phyloP scores from a whole-genome alignment of 2,797 vertebrate genomes.

The Echiichthys vipera region DNA sequence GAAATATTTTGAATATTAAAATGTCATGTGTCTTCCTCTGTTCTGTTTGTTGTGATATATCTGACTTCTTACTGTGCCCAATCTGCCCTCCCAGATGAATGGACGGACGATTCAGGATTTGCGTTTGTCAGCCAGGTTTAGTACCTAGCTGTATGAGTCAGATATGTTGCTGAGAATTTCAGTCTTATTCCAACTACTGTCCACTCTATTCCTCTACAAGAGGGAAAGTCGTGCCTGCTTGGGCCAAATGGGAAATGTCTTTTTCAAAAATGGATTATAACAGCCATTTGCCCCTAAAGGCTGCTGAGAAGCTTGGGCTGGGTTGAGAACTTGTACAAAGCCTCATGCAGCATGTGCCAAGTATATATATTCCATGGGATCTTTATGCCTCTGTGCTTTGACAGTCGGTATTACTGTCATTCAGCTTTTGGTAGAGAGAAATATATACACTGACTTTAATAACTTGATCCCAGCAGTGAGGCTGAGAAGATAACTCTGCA shows the following conservation, averaged over 20 bases:
- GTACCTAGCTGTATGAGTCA: constrained; percentile 55
- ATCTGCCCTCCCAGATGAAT: constrained; percentile 29
- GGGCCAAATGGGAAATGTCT: constrained; percentile 67
- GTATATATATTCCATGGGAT: constrained; percentile 73
- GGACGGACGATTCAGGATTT: constrained; percentile 27
- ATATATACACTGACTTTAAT: constrained; percentile 59
- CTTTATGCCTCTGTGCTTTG: constrained; percentile 66
- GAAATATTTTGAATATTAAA: constrained; percentile 7
- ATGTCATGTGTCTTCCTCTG: neutral
- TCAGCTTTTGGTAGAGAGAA: constrained; percentile 68
- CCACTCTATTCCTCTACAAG: constrained; percentile 55
- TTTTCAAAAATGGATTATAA: constrained; percentile 83
- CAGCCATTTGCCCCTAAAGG: constrained; percentile 69
- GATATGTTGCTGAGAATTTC: constrained; percentile 54
- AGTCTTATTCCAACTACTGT: constrained; percentile 60
- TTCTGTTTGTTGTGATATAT: neutral
- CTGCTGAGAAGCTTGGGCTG: constrained; percentile 62
- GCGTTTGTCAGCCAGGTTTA: constrained; percentile 58
- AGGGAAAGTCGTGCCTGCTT: constrained; percentile 51
- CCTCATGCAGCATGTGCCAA: constrained; percentile 58
- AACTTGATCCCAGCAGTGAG: constrained; percentile 64
- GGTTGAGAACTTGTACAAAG: constrained; percentile 66
- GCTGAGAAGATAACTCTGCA: constrained; percentile 50
- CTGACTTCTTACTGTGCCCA: constrained; percentile 8
- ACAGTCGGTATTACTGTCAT: constrained; percentile 62